phyloP scores from a whole-genome alignment of 2,797 vertebrate species.

The Scolopax rusticola region DNA sequence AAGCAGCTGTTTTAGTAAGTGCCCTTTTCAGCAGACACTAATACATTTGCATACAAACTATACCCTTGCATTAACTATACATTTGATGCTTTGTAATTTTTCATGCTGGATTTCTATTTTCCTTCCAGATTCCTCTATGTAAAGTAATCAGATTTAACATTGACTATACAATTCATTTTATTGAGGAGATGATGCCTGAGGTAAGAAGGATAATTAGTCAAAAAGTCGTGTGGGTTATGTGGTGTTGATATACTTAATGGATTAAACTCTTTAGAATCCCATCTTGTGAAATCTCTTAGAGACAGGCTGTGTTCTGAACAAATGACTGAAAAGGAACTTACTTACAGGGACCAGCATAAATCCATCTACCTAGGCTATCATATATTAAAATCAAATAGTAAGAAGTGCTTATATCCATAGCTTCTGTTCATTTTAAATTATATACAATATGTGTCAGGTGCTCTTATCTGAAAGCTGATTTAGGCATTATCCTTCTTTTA shows the following conservation, averaged over 20 bases:
- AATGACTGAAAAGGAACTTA: neutral
- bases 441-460: neutral
- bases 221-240: constrained; percentile 22
- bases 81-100: neutral
- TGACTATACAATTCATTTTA: constrained; percentile 99
- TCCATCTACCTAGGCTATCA: neutral
- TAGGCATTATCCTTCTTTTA: neutral
- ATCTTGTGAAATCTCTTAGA: neutral
- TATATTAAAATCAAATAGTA: neutral
- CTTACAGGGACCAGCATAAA: neutral
- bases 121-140: constrained; percentile 94
- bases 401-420: neutral
- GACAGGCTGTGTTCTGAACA: neutral
- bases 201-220: constrained; percentile 81
- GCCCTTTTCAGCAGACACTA: neutral
- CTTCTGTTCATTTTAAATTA: neutral
- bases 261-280: neutral
- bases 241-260: neutral
- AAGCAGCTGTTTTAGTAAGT: neutral
- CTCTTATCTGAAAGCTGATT: neutral
- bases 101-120: constrained; percentile 42
- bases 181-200: constrained; percentile 99
- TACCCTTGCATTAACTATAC: neutral
- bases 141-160: constrained; percentile 99
- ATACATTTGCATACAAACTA: neutral